phyloP scores from a whole-genome alignment of 2,888 invertebrate species.

The Panopea generosa region DNA sequence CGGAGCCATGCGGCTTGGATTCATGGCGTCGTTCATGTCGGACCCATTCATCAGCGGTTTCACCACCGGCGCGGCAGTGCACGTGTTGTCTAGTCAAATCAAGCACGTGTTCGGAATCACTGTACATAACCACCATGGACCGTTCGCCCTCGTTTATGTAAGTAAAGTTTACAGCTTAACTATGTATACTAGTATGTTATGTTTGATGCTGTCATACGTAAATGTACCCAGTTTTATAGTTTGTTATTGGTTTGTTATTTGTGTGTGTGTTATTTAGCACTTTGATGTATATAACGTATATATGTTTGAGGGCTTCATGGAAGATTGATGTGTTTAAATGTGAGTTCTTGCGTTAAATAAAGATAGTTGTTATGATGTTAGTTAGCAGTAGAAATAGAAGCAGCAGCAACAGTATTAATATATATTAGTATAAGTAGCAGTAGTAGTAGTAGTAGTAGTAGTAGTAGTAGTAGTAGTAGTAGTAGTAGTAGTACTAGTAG shows the following conservation, averaged over 20 bases:
- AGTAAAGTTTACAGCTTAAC: too few species aligned
- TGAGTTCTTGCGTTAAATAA: too few species aligned
- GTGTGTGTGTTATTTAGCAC: background rate
- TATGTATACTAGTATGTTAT: background rate
- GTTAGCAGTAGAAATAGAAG: too few species aligned
- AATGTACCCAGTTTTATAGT: background rate
- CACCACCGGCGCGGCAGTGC: constrained; percentile 94
- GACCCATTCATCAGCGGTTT: constrained; percentile 92
- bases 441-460: constrained; percentile 14
- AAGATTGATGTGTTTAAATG: too few species aligned
- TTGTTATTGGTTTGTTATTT: background rate
- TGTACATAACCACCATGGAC: constrained; percentile 83
- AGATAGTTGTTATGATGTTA: too few species aligned
- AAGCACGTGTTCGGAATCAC: constrained; percentile 85
- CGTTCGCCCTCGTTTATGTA: constrained; percentile 90
- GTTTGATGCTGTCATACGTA: too few species aligned
- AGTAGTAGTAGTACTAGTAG: constrained; percentile 48
- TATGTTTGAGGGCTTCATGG: too few species aligned
- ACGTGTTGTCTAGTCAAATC: constrained; percentile 93
- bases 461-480: constrained; percentile 27
- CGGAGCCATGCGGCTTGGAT: constrained; percentile 80
- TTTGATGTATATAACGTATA: too few species aligned
- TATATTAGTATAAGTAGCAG: too few species aligned
- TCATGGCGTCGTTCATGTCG: constrained; percentile 82
- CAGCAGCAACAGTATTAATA: too few species aligned